Conservation (phyloP, 1,140 invertebrate genomes). For the Bombus confusus region DNA sequence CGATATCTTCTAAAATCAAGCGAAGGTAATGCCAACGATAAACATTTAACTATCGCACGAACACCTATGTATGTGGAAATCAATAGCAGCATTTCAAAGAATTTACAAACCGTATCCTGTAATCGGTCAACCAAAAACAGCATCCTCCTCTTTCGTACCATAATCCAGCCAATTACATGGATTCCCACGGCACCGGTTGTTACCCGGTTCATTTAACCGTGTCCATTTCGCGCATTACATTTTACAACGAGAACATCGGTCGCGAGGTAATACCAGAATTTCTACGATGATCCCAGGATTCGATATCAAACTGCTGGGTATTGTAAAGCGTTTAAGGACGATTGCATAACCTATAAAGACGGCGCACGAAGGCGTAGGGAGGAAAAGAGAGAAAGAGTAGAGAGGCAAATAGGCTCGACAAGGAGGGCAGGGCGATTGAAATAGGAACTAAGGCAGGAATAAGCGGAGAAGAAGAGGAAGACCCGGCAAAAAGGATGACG, state of each 20-base stretch:
- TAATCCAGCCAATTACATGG: not conserved
- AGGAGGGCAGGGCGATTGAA: conserved; percentile 36
- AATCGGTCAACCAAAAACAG: not conserved
- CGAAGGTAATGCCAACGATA: not conserved
- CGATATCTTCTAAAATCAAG: not conserved
- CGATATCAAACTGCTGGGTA: conserved; percentile 34
- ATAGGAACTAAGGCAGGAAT: conserved; percentile 45
- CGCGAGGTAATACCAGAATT: not conserved
- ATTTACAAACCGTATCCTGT: not conserved
- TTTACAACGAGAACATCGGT: not conserved
- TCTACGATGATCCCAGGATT: not conserved
- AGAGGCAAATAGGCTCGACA: conserved; percentile 26
- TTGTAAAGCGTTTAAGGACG: conserved; percentile 33
- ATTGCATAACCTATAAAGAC: conserved; percentile 48
- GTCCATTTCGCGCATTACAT: not conserved
- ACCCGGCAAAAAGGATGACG: not conserved
- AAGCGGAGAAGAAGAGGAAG: conserved; percentile 31
- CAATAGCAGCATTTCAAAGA: not conserved
- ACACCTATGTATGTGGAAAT: not conserved
- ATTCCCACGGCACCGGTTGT: not conserved
- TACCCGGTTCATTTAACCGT: conserved; percentile 5
- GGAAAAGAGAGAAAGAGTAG: not conserved
- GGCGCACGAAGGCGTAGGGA: not conserved
- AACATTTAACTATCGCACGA: not conserved
- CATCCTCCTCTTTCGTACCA: not conserved